Evolutionary conservation across 2,888 invertebrate genomes (phyloP).

Genomic region (Atethmia centrago): DNA sequence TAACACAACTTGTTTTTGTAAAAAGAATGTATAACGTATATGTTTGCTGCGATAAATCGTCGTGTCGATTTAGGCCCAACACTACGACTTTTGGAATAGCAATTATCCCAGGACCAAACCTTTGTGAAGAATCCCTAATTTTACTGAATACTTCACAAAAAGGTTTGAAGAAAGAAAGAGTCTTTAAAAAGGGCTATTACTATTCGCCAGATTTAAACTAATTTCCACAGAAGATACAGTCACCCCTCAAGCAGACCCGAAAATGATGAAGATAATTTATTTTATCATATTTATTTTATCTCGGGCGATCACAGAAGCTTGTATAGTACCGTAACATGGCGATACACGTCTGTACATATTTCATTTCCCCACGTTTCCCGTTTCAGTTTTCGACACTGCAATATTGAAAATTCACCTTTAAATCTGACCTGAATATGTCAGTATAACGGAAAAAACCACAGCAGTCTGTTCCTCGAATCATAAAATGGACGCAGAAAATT

Average conservation of each 20-base stretch:
- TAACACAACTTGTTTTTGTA: not conserved
- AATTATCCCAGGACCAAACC: slow-evolving; percentile 4
- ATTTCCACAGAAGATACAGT: not conserved
- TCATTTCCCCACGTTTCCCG: slow-evolving; percentile 20
- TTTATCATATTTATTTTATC: not conserved
- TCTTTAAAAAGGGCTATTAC: slow-evolving; percentile 2
- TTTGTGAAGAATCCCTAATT: slow-evolving; percentile 5
- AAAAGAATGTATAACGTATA: not conserved
- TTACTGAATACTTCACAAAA: slow-evolving; percentile 7
- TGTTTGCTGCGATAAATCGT: not conserved
- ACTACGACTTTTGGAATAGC: not conserved
- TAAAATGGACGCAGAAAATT: slow-evolving; percentile 25
- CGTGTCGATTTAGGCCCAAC: not conserved
- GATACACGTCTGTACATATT: not conserved
- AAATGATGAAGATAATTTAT: slow-evolving; percentile 3
- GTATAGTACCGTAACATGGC: not conserved
- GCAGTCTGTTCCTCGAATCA: slow-evolving; percentile 13
- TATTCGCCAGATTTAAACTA: not conserved
- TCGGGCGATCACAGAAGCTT: not conserved
- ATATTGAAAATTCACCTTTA: slow-evolving; percentile 40
- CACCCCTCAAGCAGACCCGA: not conserved
- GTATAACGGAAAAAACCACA: slow-evolving; percentile 14
- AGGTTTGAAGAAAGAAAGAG: not conserved
- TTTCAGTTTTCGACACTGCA: slow-evolving; percentile 6
- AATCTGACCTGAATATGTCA: slow-evolving; percentile 36